Percentiles rank a stretch among this genome's conserved stretches.
Conservation (phyloP, 1,140 invertebrate species). For the Bilobella aurantiaca region DNA sequence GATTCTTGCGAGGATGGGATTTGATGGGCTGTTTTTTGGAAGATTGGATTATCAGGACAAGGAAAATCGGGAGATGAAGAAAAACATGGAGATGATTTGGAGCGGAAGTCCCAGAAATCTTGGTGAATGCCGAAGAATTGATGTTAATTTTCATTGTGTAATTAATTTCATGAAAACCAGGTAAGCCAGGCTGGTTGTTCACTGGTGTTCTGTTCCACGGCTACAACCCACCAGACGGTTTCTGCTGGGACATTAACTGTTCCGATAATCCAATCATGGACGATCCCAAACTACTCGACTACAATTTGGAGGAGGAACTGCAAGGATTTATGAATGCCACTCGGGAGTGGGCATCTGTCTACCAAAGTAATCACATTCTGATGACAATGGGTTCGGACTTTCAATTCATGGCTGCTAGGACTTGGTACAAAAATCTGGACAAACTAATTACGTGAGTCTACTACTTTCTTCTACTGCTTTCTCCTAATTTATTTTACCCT, state of each 20-base stretch:
- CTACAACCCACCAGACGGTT: conserved; percentile 71
- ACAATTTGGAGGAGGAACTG: conserved; percentile 54
- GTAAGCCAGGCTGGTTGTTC: conserved; percentile 50
- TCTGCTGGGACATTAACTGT: conserved; percentile 80
- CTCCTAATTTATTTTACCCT: no score
- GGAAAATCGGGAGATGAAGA: conserved; percentile 40
- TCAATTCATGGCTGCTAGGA: conserved; percentile 47
- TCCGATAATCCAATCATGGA: conserved; percentile 69
- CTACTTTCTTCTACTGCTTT: no score
- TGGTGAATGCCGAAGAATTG: conserved; percentile 6
- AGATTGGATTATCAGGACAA: conserved; percentile 55
- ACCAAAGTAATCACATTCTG: conserved; percentile 44
- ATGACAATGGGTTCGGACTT: conserved; percentile 52
- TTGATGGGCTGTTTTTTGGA: conserved; percentile 55
- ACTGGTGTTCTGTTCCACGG: conserved; percentile 62
- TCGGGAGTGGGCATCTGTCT: conserved; percentile 32
- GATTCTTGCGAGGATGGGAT: conserved; percentile 69
- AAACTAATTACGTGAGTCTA: conserved; percentile 58
- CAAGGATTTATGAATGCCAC: conserved; percentile 35
- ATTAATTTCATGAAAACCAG: conserved; percentile 24
- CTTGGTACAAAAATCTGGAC: conserved; percentile 58
- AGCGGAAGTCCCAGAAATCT: conserved; percentile 37
- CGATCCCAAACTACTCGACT: conserved; percentile 56
- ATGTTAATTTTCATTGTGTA: not conserved
- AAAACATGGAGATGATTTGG: conserved; percentile 56